Conservation (phyloP, 2,797 vertebrate species). For the Botia kubotai region DNA sequence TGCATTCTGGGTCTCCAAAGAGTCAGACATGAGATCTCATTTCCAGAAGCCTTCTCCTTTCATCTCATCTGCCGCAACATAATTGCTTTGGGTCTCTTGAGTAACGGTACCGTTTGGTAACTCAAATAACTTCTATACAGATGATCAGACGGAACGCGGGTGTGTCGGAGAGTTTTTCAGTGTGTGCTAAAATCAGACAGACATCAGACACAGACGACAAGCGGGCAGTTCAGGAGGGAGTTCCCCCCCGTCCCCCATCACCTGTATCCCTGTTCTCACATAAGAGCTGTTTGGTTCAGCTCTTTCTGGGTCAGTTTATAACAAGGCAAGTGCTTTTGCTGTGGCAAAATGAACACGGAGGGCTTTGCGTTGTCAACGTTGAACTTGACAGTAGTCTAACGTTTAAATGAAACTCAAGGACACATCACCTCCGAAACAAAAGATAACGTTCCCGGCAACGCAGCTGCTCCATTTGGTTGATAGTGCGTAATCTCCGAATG, state of each 20-base stretch:
- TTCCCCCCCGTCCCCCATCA: not conserved
- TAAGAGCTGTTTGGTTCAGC: not conserved
- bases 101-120: constrained; percentile 62
- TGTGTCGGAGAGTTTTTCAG: constrained; percentile 47
- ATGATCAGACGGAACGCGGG: constrained; percentile 59
- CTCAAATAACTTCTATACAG: constrained; percentile 64
- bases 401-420: constrained; percentile 31
- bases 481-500: not conserved
- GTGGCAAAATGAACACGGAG: constrained; percentile 14
- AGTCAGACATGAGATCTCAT: constrained; percentile 52
- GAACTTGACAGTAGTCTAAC: constrained; percentile 11
- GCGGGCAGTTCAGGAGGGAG: constrained; percentile 3
- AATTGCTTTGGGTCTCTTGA: constrained; percentile 66
- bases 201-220: constrained; percentile 30
- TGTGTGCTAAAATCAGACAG: constrained; percentile 49
- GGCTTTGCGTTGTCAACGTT: constrained; percentile 14
- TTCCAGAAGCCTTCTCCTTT: constrained; percentile 49
- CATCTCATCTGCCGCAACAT: constrained; percentile 59
- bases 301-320: constrained; percentile 39
- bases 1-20: constrained; percentile 33
- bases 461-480: not conserved
- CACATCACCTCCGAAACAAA: not conserved
- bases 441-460: not conserved
- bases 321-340: constrained; percentile 4
- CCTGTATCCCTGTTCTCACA: constrained; percentile 6